Base-by-base conservation (phyloP, 2,797 vertebrate species). In the Holocentrus rufus region DNA sequence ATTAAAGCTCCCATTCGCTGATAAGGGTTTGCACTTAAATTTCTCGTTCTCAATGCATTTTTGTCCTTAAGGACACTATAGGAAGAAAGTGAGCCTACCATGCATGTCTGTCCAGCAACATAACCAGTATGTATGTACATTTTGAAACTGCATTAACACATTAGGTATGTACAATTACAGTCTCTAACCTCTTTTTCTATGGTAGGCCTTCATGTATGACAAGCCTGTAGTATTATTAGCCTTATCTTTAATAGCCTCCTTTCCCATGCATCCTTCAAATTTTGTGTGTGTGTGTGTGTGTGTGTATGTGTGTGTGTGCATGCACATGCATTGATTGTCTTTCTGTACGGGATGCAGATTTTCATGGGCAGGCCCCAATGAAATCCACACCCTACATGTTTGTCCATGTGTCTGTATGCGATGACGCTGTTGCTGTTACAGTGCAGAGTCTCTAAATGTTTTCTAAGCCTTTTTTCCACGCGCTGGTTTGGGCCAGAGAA, bases 281-380 rank as follows among this genome's bases (percentile, higher is more conserved):
- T 65, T 22, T n/a, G 30, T 31, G 30, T 31, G 30, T 31, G 30
- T 49, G 39, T 64, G 52, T 44, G 27, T 58, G 61, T 34, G 50
- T 52, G 59, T 27, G 71, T 23, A 39, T 56, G 67, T 23, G 46
- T 10, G 69, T 25, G 68, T 65, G 72, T 58, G 47, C 46, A 73
- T 25, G 36, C 15, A 79, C 67, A 11, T 85, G 71, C 88, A 83
- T 77, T 5, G 0, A n/a, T 14, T 89, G 55, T 86, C 25, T 7
- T 74, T 94, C 94, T 96, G 93, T 92, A 88, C 93, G 81, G 94
- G 93, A 87, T 95, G 89, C 93, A 95, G 93, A 93, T 85, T 49
- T 81, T 81, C 85, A 83, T 92, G 94, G 95, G 94, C 95, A 86
- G 95, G 96, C 91, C 92, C 95, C 95, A 89, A 84, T 91, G 80